A percentile compares a stretch with the other conserved stretches of the same genome.
Evolutionary conservation across 2,113 vertebrate species (phyloP).

Genomic region (Daboia siamensis): DNA sequence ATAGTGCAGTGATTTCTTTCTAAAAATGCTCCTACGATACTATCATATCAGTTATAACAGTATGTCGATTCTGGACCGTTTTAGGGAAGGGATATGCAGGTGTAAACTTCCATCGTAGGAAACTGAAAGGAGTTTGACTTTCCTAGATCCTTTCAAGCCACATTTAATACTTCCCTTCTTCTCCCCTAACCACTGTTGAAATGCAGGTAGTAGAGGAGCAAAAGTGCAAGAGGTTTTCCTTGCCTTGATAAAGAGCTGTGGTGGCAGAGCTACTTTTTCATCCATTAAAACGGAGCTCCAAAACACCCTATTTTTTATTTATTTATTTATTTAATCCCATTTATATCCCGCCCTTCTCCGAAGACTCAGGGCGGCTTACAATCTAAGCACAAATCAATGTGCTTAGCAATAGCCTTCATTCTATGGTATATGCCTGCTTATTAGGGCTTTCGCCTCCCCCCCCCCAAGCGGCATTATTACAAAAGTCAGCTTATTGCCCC

Average conservation of each 20-base stretch:
- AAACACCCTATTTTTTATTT: neutral
- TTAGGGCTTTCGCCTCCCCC: no score
- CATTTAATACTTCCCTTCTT: neutral
- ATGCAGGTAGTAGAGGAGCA: neutral
- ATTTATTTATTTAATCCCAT: no score
- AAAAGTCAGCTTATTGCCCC: no score
- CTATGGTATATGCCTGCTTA: no score
- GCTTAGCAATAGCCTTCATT: no score
- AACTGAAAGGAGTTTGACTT: neutral
- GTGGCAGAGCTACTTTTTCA: neutral
- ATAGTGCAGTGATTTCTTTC: neutral
- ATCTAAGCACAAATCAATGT: no score
- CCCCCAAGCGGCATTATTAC: no score
- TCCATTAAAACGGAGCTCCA: neutral
- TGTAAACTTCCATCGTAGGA: neutral
- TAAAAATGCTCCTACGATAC: neutral
- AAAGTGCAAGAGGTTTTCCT: neutral
- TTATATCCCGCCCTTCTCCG: no score
- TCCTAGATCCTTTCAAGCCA: neutral
- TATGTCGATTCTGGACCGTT: neutral
- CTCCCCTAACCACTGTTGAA: neutral
- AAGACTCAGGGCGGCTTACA: no score
- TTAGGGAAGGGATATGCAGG: neutral
- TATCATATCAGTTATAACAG: neutral
- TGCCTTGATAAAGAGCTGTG: neutral